phyloP scores from a whole-genome alignment of 2,113 vertebrate genomes.

The Triplophysa siluroides region DNA sequence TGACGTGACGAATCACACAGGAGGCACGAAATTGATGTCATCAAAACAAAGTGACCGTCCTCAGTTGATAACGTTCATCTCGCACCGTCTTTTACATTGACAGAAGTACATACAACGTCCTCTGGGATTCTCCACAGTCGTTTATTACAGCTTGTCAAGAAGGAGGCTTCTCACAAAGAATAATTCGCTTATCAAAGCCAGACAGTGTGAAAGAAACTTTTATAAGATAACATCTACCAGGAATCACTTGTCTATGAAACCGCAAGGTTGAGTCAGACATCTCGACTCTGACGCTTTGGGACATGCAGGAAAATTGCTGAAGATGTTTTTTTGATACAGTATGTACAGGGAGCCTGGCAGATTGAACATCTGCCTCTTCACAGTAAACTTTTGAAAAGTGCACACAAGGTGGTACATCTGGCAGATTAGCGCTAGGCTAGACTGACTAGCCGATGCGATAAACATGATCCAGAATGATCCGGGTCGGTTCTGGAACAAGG shows the following conservation, averaged over 20 bases:
- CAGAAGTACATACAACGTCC: conserved; percentile 63
- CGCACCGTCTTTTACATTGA: background rate
- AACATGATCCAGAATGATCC: conserved; percentile 2
- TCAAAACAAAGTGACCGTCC: conserved; percentile 37
- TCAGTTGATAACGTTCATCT: background rate
- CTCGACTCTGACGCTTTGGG: conserved; percentile 60
- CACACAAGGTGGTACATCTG: conserved; percentile 18
- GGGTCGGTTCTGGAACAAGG: background rate
- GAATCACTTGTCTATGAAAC: conserved; percentile 57
- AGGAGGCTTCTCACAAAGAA: conserved; percentile 54
- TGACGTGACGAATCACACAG: conserved; percentile 36
- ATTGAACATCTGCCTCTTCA: conserved; percentile 66
- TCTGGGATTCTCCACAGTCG: conserved; percentile 64
- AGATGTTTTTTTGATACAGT: conserved; percentile 52
- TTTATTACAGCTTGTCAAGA: conserved; percentile 69
- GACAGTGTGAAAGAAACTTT: background rate
- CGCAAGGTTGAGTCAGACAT: conserved; percentile 54
- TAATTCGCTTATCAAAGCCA: conserved; percentile 49
- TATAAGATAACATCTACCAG: conserved; percentile 46
- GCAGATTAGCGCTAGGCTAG: conserved; percentile 1
- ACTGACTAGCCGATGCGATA: background rate
- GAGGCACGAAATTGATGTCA: conserved; percentile 41
- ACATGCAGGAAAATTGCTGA: conserved; percentile 69
- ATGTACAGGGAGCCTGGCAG: conserved; percentile 66
- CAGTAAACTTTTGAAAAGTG: conserved; percentile 51